Evolutionary conservation across 2,797 vertebrate species (phyloP).

Genomic region (Diglossa cyanea): DNA sequence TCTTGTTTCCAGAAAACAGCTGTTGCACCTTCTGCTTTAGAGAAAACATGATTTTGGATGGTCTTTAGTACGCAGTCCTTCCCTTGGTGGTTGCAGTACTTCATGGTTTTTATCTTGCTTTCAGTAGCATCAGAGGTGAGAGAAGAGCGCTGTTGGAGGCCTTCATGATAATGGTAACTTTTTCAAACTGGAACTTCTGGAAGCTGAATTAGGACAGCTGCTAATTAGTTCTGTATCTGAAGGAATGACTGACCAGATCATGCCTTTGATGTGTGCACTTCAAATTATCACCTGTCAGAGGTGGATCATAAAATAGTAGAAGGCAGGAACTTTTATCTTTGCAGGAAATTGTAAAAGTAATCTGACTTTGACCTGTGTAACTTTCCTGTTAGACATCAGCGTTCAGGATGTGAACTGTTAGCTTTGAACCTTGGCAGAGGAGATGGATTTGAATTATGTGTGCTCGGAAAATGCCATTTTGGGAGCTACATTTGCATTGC

Average conservation of each 20-base stretch:
- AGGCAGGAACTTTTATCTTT: not conserved
- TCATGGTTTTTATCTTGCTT: not conserved
- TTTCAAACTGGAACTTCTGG: not conserved
- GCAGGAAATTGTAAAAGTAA: constrained; percentile 1
- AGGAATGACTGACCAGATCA: not conserved
- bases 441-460: not conserved
- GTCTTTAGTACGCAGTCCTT: not conserved
- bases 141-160: not conserved
- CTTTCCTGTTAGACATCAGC: not conserved
- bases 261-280: not conserved
- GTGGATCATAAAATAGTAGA: not conserved
- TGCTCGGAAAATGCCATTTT: not conserved
- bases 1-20: not conserved
- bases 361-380: constrained; percentile 40
- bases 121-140: not conserved
- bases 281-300: not conserved
- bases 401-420: constrained; percentile 14
- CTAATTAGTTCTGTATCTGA: not conserved
- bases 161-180: not conserved
- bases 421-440: not conserved
- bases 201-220: constrained; percentile 41
- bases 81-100: not conserved
- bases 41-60: not conserved
- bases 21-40: not conserved
- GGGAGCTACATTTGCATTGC: not conserved